phyloP scores from a whole-genome alignment of 2,888 invertebrate genomes.

The Conistra vaccinii region DNA sequence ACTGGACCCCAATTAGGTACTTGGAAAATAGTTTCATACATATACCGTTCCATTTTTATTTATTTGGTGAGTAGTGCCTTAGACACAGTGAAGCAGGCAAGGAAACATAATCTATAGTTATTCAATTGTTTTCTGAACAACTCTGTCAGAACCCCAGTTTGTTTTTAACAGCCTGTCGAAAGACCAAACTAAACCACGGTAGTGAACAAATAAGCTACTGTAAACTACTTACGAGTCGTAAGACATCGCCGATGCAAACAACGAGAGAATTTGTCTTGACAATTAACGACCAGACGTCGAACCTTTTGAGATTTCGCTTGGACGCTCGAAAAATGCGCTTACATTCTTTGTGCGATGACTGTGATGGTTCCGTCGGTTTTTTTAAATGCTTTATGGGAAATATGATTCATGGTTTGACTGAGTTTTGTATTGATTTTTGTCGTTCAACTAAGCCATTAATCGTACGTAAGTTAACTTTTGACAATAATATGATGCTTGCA shows the following conservation, averaged over 20 bases:
- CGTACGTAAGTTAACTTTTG: not conserved
- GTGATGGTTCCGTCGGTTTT: conserved; percentile 47
- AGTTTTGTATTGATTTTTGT: not conserved
- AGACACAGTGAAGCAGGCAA: not conserved
- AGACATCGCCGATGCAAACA: conserved; percentile 75
- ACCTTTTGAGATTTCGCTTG: conserved; percentile 72
- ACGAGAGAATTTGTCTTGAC: conserved; percentile 75
- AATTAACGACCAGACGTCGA: conserved; percentile 78
- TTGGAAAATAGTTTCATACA: not conserved
- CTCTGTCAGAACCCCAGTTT: not conserved
- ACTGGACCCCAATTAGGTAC: not conserved
- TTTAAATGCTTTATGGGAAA: not conserved
- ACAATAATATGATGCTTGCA: not conserved
- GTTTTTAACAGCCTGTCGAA: conserved; percentile 31
- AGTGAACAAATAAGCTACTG: conserved; percentile 76
- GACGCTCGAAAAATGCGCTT: conserved; percentile 64
- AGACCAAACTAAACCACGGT: conserved; percentile 45
- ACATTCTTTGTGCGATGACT: conserved; percentile 47
- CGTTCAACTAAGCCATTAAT: not conserved
- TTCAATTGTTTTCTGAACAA: conserved; percentile 16
- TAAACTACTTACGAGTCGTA: conserved; percentile 78
- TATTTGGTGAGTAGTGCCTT: not conserved
- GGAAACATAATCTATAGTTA: not conserved
- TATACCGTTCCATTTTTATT: not conserved
- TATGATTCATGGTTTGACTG: conserved; percentile 4